phyloP scores from a whole-genome alignment of 2,888 invertebrate genomes.

The Agriopis aurantiaria region DNA sequence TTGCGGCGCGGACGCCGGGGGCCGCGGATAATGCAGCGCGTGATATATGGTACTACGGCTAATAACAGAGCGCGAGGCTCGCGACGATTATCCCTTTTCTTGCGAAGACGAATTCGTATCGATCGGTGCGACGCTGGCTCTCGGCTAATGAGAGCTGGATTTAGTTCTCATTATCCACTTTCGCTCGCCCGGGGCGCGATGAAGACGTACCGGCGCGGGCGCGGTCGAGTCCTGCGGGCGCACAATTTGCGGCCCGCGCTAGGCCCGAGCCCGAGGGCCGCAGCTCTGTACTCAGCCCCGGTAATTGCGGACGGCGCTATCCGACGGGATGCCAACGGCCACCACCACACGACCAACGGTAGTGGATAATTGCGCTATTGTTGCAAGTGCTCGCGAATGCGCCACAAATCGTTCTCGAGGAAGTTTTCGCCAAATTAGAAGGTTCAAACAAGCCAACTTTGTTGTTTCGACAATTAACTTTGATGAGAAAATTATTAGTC shows the following conservation, averaged over 20 bases:
- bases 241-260: slow-evolving; percentile 74
- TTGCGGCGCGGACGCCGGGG: slow-evolving; percentile 81
- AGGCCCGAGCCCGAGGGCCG: slow-evolving; percentile 66
- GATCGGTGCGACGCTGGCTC: slow-evolving; percentile 78
- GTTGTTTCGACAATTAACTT: slow-evolving; percentile 76
- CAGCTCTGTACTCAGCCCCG: slow-evolving; percentile 77
- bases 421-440: slow-evolving; percentile 74
- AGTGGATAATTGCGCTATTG: slow-evolving; percentile 83
- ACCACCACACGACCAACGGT: slow-evolving; percentile 74
- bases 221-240: slow-evolving; percentile 65
- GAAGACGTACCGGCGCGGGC: slow-evolving; percentile 75
- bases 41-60: slow-evolving; percentile 85
- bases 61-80: slow-evolving; percentile 78
- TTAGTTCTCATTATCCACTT: slow-evolving; percentile 85
- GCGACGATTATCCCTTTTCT: slow-evolving; percentile 83
- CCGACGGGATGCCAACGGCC: slow-evolving; percentile 60
- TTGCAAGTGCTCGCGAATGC: slow-evolving; percentile 66
- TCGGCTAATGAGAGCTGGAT: slow-evolving; percentile 83
- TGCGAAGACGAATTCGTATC: slow-evolving; percentile 82
- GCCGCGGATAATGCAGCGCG: slow-evolving; percentile 78
- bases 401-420: slow-evolving; percentile 72
- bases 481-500: slow-evolving; percentile 74
- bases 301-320: slow-evolving; percentile 76
- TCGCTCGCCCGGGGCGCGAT: slow-evolving; percentile 77
- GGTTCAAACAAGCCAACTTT: slow-evolving; percentile 67